Evolutionary conservation across 2,113 vertebrate species (phyloP), one percentile per base, ranked within the genome.

Genomic region (Chunga burmeisteri): DNA sequence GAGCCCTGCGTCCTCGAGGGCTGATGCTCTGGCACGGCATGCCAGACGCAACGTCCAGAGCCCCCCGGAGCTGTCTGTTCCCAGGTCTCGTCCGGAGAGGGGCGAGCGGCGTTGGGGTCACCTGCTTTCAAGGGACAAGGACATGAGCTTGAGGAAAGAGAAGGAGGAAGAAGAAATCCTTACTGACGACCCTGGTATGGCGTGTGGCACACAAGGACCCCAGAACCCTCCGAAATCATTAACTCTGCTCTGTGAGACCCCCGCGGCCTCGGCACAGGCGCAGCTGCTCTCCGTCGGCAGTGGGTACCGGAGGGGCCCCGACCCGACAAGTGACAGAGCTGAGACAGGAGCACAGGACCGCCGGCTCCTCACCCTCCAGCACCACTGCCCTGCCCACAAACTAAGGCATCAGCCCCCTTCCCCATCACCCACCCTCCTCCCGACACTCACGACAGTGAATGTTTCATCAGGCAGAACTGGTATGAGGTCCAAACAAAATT

Each of bases 1-100:
- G 2, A 88, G n/a, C 27, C 40, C 2, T 16, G 49, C 12, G 6
- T 32, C 17, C 0, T 13, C 9, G 2, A 44, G 38, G 59, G 59
- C 30, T 7, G 30, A 42, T 26, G 32, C 61, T 66, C 61, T 38
- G 27, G 38, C 22, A 7, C 5, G 3, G 50, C 5, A 2, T 10
- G 34, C 36, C 3, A 1, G 40, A 13, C 6, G 5, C 6, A 1
- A 32, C 1, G 1, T 6, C 17, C 42, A 75, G 50, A 66, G 30
- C 19, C 20, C 30, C 38, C 14, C 10, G 0, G 30, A 8, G 20
- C 46, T n/a, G 21, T 7, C 23, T 8, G 44, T 21, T 10, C 36
- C 36, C 52, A 29, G 0, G 7, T 55, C 3, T 12, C 0, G 1
- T 34, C 22, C 4, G 3, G 49, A 22, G 40, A 34, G n/a, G 27